Base-by-base conservation (phyloP, 2,888 invertebrate genomes). In the Pristionchus mayeri region DNA sequence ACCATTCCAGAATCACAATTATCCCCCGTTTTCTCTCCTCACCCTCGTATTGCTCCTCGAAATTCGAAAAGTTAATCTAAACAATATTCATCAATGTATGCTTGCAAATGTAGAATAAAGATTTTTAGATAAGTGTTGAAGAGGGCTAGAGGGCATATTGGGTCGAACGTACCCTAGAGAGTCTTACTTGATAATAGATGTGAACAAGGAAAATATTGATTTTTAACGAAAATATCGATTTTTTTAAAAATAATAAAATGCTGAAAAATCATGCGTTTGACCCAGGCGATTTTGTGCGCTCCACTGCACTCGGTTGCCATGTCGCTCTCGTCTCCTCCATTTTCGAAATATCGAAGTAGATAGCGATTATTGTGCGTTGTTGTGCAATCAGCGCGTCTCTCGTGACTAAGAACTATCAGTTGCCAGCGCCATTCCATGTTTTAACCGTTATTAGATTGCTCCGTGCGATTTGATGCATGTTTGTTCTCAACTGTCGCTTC, bases 101-200 rank as follows among this genome's bases (percentile, higher is more conserved):
- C 76, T 48, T 76, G 48, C 27, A 76, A 76, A 48, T 76, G 76
- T 76, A 76, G 76, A 76, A 76, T 76, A 76, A 76, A 76, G 76
- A 76, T 44, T 76, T 76, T 27, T 76, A 48, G 44, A 76, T 11
- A 11, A 27, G 3, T 37, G n/a, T 9, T 75, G 40, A 37, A 3
- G 13, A 21, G 18, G 16, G 18, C 21, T 24, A 75, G 37, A 75
- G 24, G 44, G 24, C 18, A 2, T 7, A 44, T 75, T 37, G 75
- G 75, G 75, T 44, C 2, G 40, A 44, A 24, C 9, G 40, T 63
- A 27, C 63, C 63, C 63, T 13, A 34, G 16, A 21, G 30, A 63
- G 63, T 3, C 9, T 63, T 63, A 63, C 63, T 21, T 0, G 18
- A 52, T 16, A 21, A 11, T 21, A 52, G 52, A 52, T 63, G 30